These are phyloP conservation scores for Drosophila bifasciata DNA, from an alignment of 1,140 invertebrate species.

Conservation along the genomic window DNA sequence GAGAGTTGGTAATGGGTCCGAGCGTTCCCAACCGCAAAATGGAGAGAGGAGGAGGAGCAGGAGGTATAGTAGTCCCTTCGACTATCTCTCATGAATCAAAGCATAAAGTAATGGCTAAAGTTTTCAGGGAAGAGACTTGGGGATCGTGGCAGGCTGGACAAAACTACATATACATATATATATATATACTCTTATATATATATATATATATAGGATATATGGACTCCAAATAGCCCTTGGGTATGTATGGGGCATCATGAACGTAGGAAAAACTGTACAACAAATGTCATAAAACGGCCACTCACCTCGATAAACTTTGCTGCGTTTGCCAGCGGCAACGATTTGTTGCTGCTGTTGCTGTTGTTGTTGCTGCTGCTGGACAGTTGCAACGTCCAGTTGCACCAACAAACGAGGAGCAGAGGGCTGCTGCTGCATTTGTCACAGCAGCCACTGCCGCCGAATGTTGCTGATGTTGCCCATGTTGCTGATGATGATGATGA, in stretches of 20 bases:
- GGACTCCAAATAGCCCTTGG: conserved; percentile 33
- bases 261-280: conserved; percentile 57
- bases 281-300: conserved; percentile 81
- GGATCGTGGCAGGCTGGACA: conserved; percentile 7
- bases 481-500: conserved; percentile 50
- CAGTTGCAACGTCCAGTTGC: conserved; percentile 58
- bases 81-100: conserved; percentile 39
- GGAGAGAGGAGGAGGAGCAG: too few species aligned
- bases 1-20: conserved; percentile 1
- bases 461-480: conserved; percentile 50
- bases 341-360: conserved; percentile 70
- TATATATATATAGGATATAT: conserved; percentile 18
- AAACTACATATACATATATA: too few species aligned
- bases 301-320: conserved; percentile 83
- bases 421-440: conserved; percentile 66
- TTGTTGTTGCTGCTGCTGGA: conserved; percentile 49
- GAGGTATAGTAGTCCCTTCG: neutral
- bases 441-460: conserved; percentile 44
- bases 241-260: conserved; percentile 36
- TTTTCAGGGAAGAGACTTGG: conserved; percentile 42
- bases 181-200: too few species aligned
- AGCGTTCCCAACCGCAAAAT: too few species aligned
- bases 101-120: conserved; percentile 48
- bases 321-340: conserved; percentile 74
- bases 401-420: conserved; percentile 59